Conservation (phyloP, 2,888 invertebrate genomes). For the Scotopteryx bipunctaria region DNA sequence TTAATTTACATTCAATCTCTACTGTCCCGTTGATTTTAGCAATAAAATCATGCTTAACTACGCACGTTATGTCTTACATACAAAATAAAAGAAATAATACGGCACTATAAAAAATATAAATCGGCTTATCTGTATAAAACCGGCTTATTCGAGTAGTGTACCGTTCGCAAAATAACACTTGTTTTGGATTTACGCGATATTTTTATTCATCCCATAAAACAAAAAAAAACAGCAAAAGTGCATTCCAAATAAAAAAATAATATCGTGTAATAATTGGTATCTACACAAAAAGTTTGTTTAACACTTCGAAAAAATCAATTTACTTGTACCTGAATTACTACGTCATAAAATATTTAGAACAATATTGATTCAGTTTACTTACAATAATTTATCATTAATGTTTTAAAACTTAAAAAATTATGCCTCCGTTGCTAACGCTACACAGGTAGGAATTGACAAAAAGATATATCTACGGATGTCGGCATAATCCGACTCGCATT, state of each 20-base stretch:
- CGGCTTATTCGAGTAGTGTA: slow-evolving; percentile 72
- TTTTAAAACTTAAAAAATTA: slow-evolving; percentile 9
- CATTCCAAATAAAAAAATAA: too few species aligned
- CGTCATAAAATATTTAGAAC: too few species aligned
- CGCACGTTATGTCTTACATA: slow-evolving; percentile 61
- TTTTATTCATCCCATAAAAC: too few species aligned
- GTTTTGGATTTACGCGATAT: background rate
- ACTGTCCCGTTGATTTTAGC: slow-evolving; percentile 61
- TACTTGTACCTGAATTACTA: too few species aligned
- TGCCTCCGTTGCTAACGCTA: slow-evolving; percentile 55
- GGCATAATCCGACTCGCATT: slow-evolving; percentile 76
- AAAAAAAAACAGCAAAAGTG: too few species aligned
- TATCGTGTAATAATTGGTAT: too few species aligned
- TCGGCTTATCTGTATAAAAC: slow-evolving; percentile 82
- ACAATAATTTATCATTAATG: too few species aligned
- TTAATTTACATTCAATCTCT: slow-evolving; percentile 56
- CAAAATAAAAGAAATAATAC: slow-evolving; percentile 71
- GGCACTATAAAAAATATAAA: slow-evolving; percentile 77
- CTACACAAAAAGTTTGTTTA: too few species aligned
- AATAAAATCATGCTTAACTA: slow-evolving; percentile 60
- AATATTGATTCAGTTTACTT: too few species aligned
- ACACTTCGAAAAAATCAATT: too few species aligned
- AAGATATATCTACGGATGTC: slow-evolving; percentile 76
- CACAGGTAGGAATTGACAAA: slow-evolving; percentile 78
- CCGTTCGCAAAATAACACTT: slow-evolving; percentile 48